Base-by-base conservation (phyloP, 2,888 invertebrate genomes). In the Polyommatus iphigenia region DNA sequence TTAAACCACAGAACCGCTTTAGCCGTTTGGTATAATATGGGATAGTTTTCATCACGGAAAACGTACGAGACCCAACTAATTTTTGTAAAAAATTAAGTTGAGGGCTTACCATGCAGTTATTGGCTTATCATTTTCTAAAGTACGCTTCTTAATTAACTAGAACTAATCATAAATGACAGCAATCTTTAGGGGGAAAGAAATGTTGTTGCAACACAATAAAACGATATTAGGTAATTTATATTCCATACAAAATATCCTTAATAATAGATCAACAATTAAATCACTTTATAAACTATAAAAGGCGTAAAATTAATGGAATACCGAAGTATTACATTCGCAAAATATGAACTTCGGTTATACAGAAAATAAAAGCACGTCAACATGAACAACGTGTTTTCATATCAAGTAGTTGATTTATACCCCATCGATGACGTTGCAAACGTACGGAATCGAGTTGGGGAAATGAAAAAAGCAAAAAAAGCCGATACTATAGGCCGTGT, bases 321-420 rank as follows among this genome's bases (percentile, higher is more conserved):
- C 24, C 24, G 13, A 32, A 71, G 7, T 72, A 18, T 41, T 54
- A 50, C 75, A 54, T 54, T 46, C 72, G 13, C 10, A 73, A 54
- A 54, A 54, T 54, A 24, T 54, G 24, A 41, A 20, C 72, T 29
- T 10, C 20, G 29, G 50, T 50, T 50, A 54, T 54, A 75, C 24
- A 75, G 46, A 75, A 75, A 75, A 75, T 75, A 54, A 75, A 54
- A 75, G 20, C 75, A 75, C 29, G 75, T 46, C 41, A 72, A 41
- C 24, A 73, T 50, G 71, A 77, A 54, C 20, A 32, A 77, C 54
- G 72, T 77, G 72, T 71, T 72, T 57, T 87, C 87, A 87, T 77
- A 77, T 79, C 71, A 50, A 62, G 73, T 77, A 78, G 84, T 87
- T 92, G 93, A 93, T 92, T 91, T 92, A 93, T 93, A 90, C 84